Percentiles rank a stretch among this genome's conserved stretches.
Evolutionary conservation across 1,140 invertebrate genomes (phyloP).

Genomic region (Anagrus nilaparvatae): DNA sequence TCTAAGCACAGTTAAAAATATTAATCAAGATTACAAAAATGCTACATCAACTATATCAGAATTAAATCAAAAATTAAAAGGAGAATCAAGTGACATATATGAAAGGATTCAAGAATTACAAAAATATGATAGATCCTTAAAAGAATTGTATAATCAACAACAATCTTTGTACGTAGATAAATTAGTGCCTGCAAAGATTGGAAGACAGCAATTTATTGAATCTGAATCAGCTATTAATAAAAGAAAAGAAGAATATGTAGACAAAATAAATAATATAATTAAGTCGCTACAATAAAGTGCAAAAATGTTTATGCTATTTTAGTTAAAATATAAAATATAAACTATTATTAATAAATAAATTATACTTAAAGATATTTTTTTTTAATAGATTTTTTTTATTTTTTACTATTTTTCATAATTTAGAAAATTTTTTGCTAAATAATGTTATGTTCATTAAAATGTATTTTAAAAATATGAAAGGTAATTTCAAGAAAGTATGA

Average conservation of each 20-base stretch:
- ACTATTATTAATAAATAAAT: neutral
- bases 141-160: constrained; percentile 43
- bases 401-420: too few relatives aligned
- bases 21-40: constrained; percentile 55
- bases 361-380: too few relatives aligned
- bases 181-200: constrained; percentile 55
- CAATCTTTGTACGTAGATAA: constrained; percentile 53
- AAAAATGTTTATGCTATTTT: too few relatives aligned
- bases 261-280: constrained; percentile 54
- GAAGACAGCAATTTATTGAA: constrained; percentile 54
- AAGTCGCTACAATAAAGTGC: constrained; percentile 40
- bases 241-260: constrained; percentile 56
- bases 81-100: constrained; percentile 51
- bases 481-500: too few relatives aligned
- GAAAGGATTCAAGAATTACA: constrained; percentile 58
- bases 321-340: too few relatives aligned
- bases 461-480: too few relatives aligned
- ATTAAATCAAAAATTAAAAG: constrained; percentile 47
- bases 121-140: constrained; percentile 46
- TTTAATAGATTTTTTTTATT: too few relatives aligned
- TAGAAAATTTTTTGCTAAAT: too few relatives aligned
- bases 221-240: constrained; percentile 46
- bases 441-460: too few relatives aligned
- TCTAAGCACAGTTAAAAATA: constrained; percentile 45
- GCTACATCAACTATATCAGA: constrained; percentile 49